phyloP scores from a whole-genome alignment of 1,140 invertebrate genomes.

The Fragariocoptes setiger region DNA sequence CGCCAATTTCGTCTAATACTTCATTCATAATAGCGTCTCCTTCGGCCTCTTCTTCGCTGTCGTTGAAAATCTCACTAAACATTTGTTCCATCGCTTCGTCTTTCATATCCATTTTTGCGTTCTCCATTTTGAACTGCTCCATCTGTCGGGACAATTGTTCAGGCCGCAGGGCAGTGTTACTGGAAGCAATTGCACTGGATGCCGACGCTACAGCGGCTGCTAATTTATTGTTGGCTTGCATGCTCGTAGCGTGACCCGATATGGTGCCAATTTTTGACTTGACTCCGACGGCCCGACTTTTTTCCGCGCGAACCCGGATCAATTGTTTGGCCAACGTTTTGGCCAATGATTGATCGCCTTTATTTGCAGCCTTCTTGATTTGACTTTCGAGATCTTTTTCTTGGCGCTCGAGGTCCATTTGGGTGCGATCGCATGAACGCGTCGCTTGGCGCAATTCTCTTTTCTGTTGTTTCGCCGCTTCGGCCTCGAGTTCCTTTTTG shows the following conservation, averaged over 20 bases:
- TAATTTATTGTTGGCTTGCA: slow-evolving; percentile 54
- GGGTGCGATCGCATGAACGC: slow-evolving; percentile 48
- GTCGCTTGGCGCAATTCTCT: slow-evolving; percentile 37
- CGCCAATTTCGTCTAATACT: slow-evolving; percentile 77
- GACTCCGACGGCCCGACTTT: slow-evolving; percentile 40
- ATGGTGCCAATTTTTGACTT: slow-evolving; percentile 37
- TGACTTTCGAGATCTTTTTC: slow-evolving; percentile 64
- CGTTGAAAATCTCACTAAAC: slow-evolving; percentile 29
- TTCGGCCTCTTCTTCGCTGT: slow-evolving; percentile 65
- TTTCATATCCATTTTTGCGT: slow-evolving; percentile 64
- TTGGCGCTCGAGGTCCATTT: slow-evolving; percentile 40
- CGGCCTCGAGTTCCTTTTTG: slow-evolving; percentile 18
- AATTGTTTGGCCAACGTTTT: slow-evolving; percentile 50
- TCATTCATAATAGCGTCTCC: slow-evolving; percentile 47
- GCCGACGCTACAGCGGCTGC: slow-evolving; percentile 53
- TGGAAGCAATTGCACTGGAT: slow-evolving; percentile 25
- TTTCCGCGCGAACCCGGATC: slow-evolving; percentile 52
- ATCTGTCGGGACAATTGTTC: slow-evolving; percentile 43
- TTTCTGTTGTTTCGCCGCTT: slow-evolving; percentile 49
- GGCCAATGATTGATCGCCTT: slow-evolving; percentile 44
- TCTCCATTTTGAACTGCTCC: slow-evolving; percentile 43
- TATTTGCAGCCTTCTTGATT: slow-evolving; percentile 54
- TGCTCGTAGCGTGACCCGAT: slow-evolving; percentile 43
- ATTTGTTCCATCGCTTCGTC: slow-evolving; percentile 54
- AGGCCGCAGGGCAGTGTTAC: slow-evolving; percentile 60